Evolutionary conservation across 2,113 vertebrate species (phyloP), one percentile per base, ranked within the genome.

Genomic region (Hypomesus transpacificus): DNA sequence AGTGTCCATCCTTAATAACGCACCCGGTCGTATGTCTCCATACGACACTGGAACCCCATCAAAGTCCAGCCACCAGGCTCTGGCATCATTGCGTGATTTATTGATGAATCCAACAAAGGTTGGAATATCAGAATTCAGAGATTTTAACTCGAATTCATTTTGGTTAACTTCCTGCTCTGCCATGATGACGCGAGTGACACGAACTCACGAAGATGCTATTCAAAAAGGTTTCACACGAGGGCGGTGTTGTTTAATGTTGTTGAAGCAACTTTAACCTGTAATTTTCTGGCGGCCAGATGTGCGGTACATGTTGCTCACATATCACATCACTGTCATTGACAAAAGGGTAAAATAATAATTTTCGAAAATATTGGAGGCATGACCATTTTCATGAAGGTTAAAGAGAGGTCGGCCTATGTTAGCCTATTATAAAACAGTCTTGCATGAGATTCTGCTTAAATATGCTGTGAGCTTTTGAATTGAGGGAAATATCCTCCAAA

Each of bases 21-120:
- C 9, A 7, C 56, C 66, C 3, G 80, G 74, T 21, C 18, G 3
- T 54, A 82, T 77, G n/a, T 46, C 71, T 7, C 77, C 80, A 58
- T 82, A 82, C 14, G 74, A 80, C 31, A 75, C 74, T 4, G 80
- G 80, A 6, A 50, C n/a, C 6, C 80, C 80, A 3, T 2, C 7
- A 28, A 70, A 80, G 52, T 82, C 14, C 21, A 82, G 51, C 77
- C 80, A 82, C 74, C 64, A 82, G 14, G 65, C 74, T 34, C 24
- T 56, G 1, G 80, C 80, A 9, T 28, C 31, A 8, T 24, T 11
- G 17, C n/a, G 20, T 18, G 70, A 31, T 7, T 24, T 58, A 13
- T 82, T 82, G 16, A 71, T 16, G 46, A 82, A 82, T 14, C 3
- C 11, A 26, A 82, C 59, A 14, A 62, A 62, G 1, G 74, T 77